These are phyloP conservation scores for Thymelicus acteon DNA, from an alignment of 2,888 invertebrate species.

Conservation along the genomic window DNA sequence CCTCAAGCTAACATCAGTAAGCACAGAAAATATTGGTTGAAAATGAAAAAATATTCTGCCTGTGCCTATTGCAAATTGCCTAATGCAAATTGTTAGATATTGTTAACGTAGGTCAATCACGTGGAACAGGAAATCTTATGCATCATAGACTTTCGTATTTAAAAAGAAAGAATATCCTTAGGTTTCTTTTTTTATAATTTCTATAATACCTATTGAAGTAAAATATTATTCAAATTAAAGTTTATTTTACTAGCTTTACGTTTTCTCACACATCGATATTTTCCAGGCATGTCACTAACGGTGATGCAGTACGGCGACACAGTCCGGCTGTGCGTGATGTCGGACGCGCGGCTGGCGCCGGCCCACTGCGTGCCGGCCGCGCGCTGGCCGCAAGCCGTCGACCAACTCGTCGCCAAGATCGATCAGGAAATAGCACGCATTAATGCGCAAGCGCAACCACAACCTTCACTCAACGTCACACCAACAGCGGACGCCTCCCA, in stretches of 20 bases:
- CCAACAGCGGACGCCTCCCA: constrained; percentile 39
- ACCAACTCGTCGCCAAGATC: constrained; percentile 67
- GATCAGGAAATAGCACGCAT: constrained; percentile 75
- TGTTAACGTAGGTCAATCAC: too few species aligned
- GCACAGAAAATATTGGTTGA: constrained; percentile 50
- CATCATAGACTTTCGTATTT: too few species aligned
- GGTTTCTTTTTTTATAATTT: too few species aligned
- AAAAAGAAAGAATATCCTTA: too few species aligned
- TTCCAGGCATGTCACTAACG: constrained; percentile 89
- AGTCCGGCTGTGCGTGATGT: constrained; percentile 88
- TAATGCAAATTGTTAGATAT: too few species aligned
- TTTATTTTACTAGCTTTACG: too few species aligned
- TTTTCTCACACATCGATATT: constrained; percentile 36
- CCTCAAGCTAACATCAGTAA: constrained; percentile 91
- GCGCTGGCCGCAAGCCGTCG: constrained; percentile 71
- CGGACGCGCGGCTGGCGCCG: constrained; percentile 88
- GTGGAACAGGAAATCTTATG: too few species aligned
- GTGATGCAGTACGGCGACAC: constrained; percentile 88
- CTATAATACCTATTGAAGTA: too few species aligned
- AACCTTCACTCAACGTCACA: constrained; percentile 21
- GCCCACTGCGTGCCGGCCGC: constrained; percentile 84
- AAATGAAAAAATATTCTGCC: too few species aligned
- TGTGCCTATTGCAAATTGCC: too few species aligned
- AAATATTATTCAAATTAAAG: too few species aligned
- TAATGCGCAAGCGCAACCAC: constrained; percentile 54